These are phyloP conservation scores for Poecilia gillii DNA, from an alignment of 2,797 vertebrate species.

Conservation along the genomic window DNA sequence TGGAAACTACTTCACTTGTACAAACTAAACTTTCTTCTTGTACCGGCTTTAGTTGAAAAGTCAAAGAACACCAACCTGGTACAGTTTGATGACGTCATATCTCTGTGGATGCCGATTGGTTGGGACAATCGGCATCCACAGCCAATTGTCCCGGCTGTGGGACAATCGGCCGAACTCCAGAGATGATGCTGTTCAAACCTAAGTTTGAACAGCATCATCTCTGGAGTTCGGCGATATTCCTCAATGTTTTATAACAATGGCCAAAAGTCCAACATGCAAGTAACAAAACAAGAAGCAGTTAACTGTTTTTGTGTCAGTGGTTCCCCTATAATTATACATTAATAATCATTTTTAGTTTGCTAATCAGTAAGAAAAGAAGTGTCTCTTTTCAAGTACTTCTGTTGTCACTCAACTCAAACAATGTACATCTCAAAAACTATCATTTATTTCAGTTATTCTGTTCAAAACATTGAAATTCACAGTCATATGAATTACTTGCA, in stretches of 20 bases:
- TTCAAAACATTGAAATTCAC: background rate
- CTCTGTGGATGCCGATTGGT: background rate
- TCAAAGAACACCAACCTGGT: background rate
- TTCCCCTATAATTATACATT: background rate
- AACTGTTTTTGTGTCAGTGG: background rate
- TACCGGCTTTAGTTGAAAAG: background rate
- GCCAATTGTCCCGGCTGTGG: too few relatives aligned
- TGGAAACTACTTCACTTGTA: background rate
- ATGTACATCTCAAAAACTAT: background rate
- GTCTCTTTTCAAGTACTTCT: background rate
- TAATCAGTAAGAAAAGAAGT: background rate
- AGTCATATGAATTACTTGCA: too few relatives aligned
- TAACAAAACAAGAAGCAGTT: background rate
- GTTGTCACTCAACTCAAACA: background rate
- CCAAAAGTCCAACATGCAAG: background rate
- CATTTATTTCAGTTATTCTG: background rate
- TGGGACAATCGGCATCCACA: background rate
- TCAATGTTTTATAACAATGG: background rate
- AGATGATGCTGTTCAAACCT: too few relatives aligned
- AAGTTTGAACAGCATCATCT: background rate
- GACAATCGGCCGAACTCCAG: too few relatives aligned
- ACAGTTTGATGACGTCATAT: background rate
- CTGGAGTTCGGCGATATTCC: background rate
- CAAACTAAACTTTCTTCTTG: background rate
- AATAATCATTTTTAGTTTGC: background rate